Conservation (phyloP, 2,797 vertebrate genomes). For the Cyprinodon diabolis region DNA sequence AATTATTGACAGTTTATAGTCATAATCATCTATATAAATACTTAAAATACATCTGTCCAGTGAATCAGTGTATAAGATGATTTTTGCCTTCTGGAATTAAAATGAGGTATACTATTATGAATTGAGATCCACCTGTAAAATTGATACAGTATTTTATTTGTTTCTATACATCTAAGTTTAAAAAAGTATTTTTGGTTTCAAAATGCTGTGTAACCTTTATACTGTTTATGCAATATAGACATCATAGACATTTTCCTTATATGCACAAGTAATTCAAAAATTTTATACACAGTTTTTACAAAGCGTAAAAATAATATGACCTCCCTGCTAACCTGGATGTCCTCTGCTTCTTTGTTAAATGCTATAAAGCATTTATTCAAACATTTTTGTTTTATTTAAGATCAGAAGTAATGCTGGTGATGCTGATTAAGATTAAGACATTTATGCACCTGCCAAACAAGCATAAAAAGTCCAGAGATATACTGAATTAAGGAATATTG, state of each 20-base stretch:
- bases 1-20: neutral
- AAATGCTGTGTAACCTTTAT: no score
- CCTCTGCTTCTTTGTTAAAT: no score
- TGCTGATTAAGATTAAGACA: slow-evolving; percentile 21
- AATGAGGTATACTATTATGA: neutral
- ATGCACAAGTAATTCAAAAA: no score
- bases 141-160: no score
- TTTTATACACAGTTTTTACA: no score
- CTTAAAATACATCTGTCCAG: neutral
- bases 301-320: no score
- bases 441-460: slow-evolving; percentile 44
- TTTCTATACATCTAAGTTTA: no score
- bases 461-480: slow-evolving; percentile 23
- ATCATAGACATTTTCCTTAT: no score
- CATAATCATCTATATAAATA: neutral
- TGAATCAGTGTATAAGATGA: neutral
- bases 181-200: no score
- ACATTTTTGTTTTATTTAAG: neutral
- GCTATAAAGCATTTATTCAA: neutral
- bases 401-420: slow-evolving; percentile 3
- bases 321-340: no score
- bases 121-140: neutral
- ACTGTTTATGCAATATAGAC: no score
- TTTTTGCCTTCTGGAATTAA: neutral
- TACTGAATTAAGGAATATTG: slow-evolving; percentile 27